phyloP scores from a whole-genome alignment of 2,113 vertebrate species.

The Bettongia penicillata region DNA sequence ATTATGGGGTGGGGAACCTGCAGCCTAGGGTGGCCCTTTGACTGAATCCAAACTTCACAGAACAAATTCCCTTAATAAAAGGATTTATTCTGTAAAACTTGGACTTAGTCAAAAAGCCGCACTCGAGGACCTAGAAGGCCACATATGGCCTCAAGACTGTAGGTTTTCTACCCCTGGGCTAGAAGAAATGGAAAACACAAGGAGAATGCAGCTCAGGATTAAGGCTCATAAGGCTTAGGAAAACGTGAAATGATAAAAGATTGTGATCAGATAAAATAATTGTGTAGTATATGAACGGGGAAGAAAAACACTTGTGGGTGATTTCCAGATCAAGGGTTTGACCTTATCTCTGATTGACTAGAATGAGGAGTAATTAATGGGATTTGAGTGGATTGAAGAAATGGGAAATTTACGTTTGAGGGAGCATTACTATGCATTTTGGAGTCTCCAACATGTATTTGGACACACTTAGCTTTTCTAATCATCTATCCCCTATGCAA shows the following conservation, averaged over 20 bases:
- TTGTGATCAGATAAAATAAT: not conserved
- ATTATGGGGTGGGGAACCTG: not conserved
- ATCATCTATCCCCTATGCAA: too few relatives aligned
- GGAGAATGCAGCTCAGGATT: too few relatives aligned
- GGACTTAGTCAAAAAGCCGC: too few relatives aligned
- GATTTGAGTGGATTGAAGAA: not conserved
- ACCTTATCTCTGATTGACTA: not conserved
- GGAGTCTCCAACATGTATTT: not conserved
- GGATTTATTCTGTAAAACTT: too few relatives aligned
- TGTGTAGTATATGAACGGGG: not conserved
- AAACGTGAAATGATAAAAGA: not conserved
- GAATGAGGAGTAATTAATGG: not conserved
- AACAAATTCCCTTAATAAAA: too few relatives aligned
- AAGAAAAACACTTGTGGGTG: not conserved
- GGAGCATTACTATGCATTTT: not conserved
- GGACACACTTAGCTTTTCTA: too few relatives aligned
- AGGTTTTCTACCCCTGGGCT: not conserved
- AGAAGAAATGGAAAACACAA: not conserved
- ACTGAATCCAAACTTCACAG: too few relatives aligned
- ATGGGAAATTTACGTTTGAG: not conserved
- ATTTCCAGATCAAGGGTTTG: not conserved
- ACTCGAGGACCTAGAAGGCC: too few relatives aligned
- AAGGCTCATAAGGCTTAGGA: too few relatives aligned
- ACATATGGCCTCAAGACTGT: too few relatives aligned
- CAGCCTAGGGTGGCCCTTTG: too few relatives aligned